A percentile compares a stretch with the other conserved stretches of the same genome.
These are phyloP conservation scores for Colaptes auratus DNA, from an alignment of 2,113 vertebrate species.

Conservation along the genomic window DNA sequence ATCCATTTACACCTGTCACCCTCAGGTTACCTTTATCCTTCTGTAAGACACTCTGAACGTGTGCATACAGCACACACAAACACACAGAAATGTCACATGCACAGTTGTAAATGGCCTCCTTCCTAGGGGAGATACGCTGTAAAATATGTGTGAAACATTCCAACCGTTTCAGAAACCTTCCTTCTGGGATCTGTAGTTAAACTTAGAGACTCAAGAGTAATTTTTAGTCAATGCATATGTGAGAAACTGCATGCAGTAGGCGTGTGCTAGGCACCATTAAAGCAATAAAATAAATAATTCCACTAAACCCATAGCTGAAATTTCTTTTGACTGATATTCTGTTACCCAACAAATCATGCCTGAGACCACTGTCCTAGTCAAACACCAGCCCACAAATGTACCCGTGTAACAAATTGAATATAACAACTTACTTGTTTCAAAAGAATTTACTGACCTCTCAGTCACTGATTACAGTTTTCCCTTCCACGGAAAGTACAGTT, in stretches of 20 bases:
- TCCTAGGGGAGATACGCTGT: not conserved
- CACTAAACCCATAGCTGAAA: not conserved
- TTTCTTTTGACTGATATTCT: not conserved
- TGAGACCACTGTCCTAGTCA: not conserved
- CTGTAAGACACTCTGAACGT: not conserved
- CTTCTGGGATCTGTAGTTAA: not conserved
- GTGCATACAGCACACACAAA: not conserved
- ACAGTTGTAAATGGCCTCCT: not conserved
- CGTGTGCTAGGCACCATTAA: not conserved
- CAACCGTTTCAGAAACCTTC: not conserved
- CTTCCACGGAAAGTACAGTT: not conserved
- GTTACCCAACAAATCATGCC: not conserved
- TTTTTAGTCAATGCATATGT: not conserved
- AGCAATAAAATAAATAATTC: not conserved
- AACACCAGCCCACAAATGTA: not conserved
- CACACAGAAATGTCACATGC: not conserved
- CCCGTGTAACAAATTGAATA: not conserved
- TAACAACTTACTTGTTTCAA: not conserved
- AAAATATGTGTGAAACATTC: not conserved
- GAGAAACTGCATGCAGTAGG: not conserved
- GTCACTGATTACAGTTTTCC: not conserved
- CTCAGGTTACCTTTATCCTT: not conserved
- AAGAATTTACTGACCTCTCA: not conserved
- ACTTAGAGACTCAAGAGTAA: not conserved
- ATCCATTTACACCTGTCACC: not conserved